Percentiles rank a stretch among this genome's conserved stretches.
Conservation (phyloP, 2,797 vertebrate genomes). For the Centroberyx gerrardi region DNA sequence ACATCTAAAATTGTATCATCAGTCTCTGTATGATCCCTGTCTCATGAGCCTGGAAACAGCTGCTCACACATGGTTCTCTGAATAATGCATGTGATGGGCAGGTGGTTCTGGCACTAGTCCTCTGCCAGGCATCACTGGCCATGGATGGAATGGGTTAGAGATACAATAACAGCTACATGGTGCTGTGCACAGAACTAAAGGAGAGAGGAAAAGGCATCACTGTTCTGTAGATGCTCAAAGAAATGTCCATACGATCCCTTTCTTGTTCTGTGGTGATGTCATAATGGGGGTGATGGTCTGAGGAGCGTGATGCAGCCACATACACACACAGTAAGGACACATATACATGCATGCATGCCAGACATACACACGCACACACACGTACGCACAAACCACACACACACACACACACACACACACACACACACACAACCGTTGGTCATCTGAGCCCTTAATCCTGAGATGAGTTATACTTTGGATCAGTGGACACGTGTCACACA, state of each 20-base stretch:
- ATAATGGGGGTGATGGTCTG: slow-evolving; percentile 23
- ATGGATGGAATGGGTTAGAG: slow-evolving; percentile 36
- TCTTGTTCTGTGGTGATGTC: slow-evolving; percentile 9
- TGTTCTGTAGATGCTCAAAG: slow-evolving; percentile 16
- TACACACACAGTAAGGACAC: background rate
- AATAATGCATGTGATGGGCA: slow-evolving; percentile 71
- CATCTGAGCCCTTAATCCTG: slow-evolving; percentile 52
- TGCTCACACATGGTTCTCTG: slow-evolving; percentile 60
- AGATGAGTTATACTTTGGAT: slow-evolving; percentile 39
- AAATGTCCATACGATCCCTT: background rate
- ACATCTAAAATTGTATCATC: slow-evolving; percentile 42
- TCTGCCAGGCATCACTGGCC: slow-evolving; percentile 35
- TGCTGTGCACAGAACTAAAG: slow-evolving; percentile 14
- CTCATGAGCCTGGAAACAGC: slow-evolving; percentile 66
- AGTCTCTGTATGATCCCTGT: slow-evolving; percentile 35
- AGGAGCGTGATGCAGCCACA: slow-evolving; percentile 14
- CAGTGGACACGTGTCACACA: slow-evolving; percentile 13
- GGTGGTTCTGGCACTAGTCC: slow-evolving; percentile 22
- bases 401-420: background rate
- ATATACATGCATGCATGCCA: background rate
- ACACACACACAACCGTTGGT: slow-evolving; percentile 34
- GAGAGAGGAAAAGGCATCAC: background rate
- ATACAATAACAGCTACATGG: slow-evolving; percentile 35
- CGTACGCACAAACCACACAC: background rate
- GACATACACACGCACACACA: background rate